Base-by-base conservation (phyloP, 2,113 vertebrate genomes). In the Platichthys flesus region DNA sequence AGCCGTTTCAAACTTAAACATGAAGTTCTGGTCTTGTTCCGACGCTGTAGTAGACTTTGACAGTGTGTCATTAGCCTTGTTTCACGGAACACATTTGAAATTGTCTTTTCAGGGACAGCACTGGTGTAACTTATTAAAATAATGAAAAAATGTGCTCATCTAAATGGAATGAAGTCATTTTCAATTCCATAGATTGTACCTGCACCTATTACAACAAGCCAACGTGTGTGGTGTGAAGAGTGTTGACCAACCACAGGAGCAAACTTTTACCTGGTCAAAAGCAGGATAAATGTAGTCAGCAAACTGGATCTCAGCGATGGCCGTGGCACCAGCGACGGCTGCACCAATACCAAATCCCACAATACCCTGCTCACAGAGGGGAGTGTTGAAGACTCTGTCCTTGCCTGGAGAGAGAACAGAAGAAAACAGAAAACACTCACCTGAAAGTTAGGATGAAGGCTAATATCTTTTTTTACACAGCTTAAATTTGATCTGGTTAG, bases 251-350 rank as follows among this genome's bases (percentile, higher is more conserved):
- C 5, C 2, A 5, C 23, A 10, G 3, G 0, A 10, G 35, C 13
- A 23, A 14, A 2, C 20, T 42, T 67, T 51, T 54, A 99, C 98
- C 96, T 99, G 98, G 93, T 99, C 98, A 92, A 99, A 99, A 4
- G 98, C 98, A 67, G 98, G 98, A 78, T 90, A 99, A 90, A 99
- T 99, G 84, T 99, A 99, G 92, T 99, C 98, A 40, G 98, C 97
- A 94, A 99, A 99, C 77, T 99, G 98, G 89, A 99, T 99, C 94
- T 99, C 98, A 12, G 98, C 98, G 69, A 99, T 97, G 65, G 97
- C 97, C 7, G 96, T 99, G 82, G 97, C 96, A 70, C 98, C 98
- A 35, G 96, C 93, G 52, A 94, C 96, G 24, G 98, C 98, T 54
- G 94, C 89, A 81, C 98, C 98, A 56, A 99, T 99, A 81, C 96